Evolutionary conservation across 2,888 invertebrate genomes (phyloP).

Genomic region (Eumacrocentrus americanus): DNA sequence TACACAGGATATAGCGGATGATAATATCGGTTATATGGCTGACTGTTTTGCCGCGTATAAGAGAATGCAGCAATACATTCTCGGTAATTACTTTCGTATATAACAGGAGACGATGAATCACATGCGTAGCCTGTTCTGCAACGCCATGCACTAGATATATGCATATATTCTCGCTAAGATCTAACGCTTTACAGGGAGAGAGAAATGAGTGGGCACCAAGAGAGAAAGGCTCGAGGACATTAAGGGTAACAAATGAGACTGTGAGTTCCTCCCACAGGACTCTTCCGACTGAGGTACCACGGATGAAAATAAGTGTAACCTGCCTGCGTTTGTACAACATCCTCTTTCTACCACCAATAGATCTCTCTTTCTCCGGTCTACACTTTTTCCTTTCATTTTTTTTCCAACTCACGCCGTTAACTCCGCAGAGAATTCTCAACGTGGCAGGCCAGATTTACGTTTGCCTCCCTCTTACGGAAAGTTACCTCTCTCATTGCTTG

Average conservation of each 20-base stretch:
- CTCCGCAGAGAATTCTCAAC: conserved; percentile 42
- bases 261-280: conserved; percentile 56
- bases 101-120: conserved; percentile 39
- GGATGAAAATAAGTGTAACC: conserved; percentile 59
- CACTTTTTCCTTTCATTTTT: conserved; percentile 32
- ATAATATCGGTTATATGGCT: not conserved
- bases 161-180: conserved; percentile 37
- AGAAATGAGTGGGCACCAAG: conserved; percentile 26
- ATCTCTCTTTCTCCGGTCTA: conserved; percentile 28
- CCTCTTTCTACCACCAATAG: conserved; percentile 21
- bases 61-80: conserved; percentile 42
- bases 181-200: conserved; percentile 28
- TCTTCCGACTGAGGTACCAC: conserved; percentile 53
- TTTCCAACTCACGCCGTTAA: conserved; percentile 39
- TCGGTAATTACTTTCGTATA: conserved; percentile 40
- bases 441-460: conserved; percentile 40
- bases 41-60: not conserved
- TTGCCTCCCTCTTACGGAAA: conserved; percentile 28
- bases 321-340: conserved; percentile 35
- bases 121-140: conserved; percentile 1
- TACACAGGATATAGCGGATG: not conserved
- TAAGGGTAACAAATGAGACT: conserved; percentile 60
- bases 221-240: conserved; percentile 46
- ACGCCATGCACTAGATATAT: not conserved
- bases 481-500: not conserved